Evolutionary conservation across 2,113 vertebrate genomes (phyloP), one percentile per base, ranked within the genome.

Genomic region (Noturus placidus): DNA sequence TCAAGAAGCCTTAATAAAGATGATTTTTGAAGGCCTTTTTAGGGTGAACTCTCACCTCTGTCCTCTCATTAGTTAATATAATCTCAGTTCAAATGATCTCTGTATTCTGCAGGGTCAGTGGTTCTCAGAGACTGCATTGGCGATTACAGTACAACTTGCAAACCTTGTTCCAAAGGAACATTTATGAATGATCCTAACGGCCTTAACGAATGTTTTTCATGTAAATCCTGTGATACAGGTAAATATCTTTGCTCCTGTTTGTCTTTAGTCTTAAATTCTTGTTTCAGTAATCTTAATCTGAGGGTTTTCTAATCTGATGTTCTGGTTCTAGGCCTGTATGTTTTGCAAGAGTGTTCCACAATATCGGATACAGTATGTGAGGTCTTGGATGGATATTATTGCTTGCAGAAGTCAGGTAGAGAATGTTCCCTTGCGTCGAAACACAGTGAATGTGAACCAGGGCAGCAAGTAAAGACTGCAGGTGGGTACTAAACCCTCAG

Each of bases 141-240:
- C 0, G 84, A 89, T 79, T 87, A 11, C 0, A 91, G 86, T 6
- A 92, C 91, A 56, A 56, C 63, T 5, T 92, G 91, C 15, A 83
- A 15, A 52, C 91, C 89, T 9, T 92, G 91, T 17, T 1, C 6
- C 10, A 8, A 1, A 17, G 80, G 50, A 42, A 90, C 82, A 42
- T 92, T 46, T n/a, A 92, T 90, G 77, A 83, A 85, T 69, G 9
- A 80, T 57, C 87, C 91, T 2, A 92, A 88, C 70, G 89, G 87
- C 0, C 35, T 91, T 4, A 1, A 79, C 15, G 65, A 22, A 0
- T 92, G 91, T 19, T 83, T 82, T 20, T 1, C 8, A 1, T 92
- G 91, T 63, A 86, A 54, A 83, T 54, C n/a, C 14, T 92, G 91
- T 88, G 84, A 38, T 38, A 13, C n/a, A 54, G 85, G 91, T 91